phyloP scores from a whole-genome alignment of 2,888 invertebrate genomes.

The Ormyrus pomaceus region DNA sequence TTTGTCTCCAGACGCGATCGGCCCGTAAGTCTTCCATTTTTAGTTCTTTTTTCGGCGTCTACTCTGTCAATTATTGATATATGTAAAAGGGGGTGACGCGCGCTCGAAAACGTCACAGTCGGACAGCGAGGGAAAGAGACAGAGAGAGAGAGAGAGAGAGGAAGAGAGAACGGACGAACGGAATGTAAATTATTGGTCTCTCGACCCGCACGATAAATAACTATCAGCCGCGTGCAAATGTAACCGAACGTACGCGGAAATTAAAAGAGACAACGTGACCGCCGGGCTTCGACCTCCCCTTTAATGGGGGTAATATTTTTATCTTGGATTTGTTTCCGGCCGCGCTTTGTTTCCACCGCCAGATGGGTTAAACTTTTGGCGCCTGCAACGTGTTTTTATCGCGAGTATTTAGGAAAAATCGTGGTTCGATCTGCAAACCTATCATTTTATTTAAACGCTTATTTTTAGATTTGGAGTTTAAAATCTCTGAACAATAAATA shows the following conservation, averaged over 20 bases:
- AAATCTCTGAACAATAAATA: too few relatives aligned
- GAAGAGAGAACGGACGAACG: slow-evolving; percentile 25
- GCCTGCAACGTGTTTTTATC: background rate
- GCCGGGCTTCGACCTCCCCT: background rate
- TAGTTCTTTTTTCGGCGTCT: slow-evolving; percentile 43
- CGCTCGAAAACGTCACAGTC: slow-evolving; percentile 35
- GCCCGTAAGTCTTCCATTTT: slow-evolving; percentile 7
- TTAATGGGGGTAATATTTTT: slow-evolving; percentile 46
- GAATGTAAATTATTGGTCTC: slow-evolving; percentile 56
- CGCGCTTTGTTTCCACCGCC: background rate
- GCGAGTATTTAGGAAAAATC: background rate
- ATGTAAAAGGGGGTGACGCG: slow-evolving; percentile 58
- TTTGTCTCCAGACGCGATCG: background rate
- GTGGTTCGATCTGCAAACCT: background rate
- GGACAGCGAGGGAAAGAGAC: slow-evolving; percentile 21
- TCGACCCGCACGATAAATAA: slow-evolving; percentile 54
- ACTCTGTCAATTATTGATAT: slow-evolving; percentile 65
- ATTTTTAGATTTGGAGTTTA: too few relatives aligned
- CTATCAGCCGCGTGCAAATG: slow-evolving; percentile 52
- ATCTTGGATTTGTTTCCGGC: slow-evolving; percentile 28
- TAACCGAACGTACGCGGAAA: slow-evolving; percentile 48
- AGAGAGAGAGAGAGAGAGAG: slow-evolving; percentile 8
- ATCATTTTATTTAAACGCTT: background rate
- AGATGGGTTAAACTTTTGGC: too few relatives aligned
- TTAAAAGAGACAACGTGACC: slow-evolving; percentile 49